phyloP scores from a whole-genome alignment of 1,140 invertebrate species.

The Megalonaias nervosa region DNA sequence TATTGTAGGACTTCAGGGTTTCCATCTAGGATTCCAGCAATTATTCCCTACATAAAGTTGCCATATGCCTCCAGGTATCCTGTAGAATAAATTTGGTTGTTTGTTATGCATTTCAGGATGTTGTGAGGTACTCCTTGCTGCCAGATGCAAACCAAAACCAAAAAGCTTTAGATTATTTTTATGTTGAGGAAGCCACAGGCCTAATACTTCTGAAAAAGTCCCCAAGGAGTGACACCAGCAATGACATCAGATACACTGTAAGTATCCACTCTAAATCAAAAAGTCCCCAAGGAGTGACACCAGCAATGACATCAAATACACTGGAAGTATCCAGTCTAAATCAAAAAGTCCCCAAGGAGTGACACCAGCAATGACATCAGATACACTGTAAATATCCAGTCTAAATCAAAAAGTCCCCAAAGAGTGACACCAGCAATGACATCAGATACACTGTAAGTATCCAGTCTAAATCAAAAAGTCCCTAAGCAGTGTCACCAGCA shows the following conservation, averaged over 20 bases:
- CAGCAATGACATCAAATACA: no score
- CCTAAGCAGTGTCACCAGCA: no score
- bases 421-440: neutral
- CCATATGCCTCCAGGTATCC: no score
- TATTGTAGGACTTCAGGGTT: no score
- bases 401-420: slow-evolving; percentile 33
- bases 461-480: neutral
- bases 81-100: no score
- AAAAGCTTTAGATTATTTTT: slow-evolving; percentile 52
- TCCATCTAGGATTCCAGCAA: no score
- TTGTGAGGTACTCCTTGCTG: slow-evolving; percentile 39
- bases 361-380: no score
- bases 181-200: slow-evolving; percentile 49
- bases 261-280: neutral
- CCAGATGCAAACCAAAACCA: slow-evolving; percentile 28
- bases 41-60: no score
- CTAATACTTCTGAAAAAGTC: slow-evolving; percentile 45
- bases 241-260: no score
- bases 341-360: neutral
- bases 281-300: neutral
- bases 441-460: slow-evolving; percentile 35
- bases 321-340: no score
- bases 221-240: neutral
- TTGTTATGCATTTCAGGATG: slow-evolving; percentile 40
- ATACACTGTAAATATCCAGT: no score